Conservation (phyloP, 2,797 vertebrate genomes). For the Anguilla marmorata region DNA sequence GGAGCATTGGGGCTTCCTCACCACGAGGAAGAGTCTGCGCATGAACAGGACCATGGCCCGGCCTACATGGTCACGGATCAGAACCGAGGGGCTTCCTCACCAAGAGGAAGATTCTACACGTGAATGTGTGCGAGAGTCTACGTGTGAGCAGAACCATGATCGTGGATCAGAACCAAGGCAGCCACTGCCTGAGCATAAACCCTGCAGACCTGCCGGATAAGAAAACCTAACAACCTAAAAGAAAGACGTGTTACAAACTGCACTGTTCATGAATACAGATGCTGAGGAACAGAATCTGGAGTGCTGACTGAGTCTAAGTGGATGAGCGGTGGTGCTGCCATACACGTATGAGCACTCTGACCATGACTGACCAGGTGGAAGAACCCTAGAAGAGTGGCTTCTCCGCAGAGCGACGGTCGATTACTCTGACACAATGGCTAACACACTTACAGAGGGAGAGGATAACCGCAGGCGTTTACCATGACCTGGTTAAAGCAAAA, state of each 20-base stretch:
- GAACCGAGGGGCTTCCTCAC: too few species aligned
- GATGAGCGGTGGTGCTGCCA: not conserved
- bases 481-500: constrained; percentile 40
- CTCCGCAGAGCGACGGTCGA: not conserved
- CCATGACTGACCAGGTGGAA: not conserved
- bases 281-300: not conserved
- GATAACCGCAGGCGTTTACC: constrained; percentile 61
- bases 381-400: not conserved
- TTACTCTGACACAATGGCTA: constrained; percentile 70
- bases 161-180: too few species aligned
- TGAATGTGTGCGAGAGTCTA: too few species aligned
- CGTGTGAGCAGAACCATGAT: too few species aligned
- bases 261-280: not conserved
- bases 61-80: too few species aligned
- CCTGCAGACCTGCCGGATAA: too few species aligned
- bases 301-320: not conserved
- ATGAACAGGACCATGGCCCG: too few species aligned
- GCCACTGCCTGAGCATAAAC: too few species aligned
- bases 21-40: too few species aligned
- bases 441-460: constrained; percentile 54
- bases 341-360: not conserved
- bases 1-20: too few species aligned
- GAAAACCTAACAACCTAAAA: too few species aligned
- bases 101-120: too few species aligned
- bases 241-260: not conserved